Conservation (phyloP, 1,140 invertebrate species). For the Tetraneura akinire region DNA sequence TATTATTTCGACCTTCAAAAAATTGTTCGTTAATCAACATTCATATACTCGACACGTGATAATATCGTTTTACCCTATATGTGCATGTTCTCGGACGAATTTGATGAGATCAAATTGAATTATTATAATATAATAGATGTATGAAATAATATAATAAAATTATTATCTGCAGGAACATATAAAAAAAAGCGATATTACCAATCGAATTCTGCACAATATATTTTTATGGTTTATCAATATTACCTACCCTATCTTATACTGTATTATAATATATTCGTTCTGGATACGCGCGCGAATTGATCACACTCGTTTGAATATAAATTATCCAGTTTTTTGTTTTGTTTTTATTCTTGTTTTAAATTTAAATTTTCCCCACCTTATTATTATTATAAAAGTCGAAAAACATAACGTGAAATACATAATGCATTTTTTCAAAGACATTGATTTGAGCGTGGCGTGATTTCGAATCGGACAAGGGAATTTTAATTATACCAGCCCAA, state of each 20-base stretch:
- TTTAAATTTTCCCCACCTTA: not conserved
- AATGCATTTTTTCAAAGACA: not conserved
- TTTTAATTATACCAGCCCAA: no score
- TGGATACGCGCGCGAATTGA: not conserved
- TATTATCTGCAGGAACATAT: no score
- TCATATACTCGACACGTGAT: not conserved
- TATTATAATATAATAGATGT: not conserved
- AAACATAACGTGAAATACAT: not conserved
- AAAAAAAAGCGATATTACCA: not conserved
- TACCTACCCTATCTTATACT: no score
- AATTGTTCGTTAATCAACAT: not conserved
- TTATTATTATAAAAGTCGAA: no score
- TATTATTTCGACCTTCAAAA: not conserved
- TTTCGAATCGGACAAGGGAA: not conserved
- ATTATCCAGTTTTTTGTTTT: not conserved
- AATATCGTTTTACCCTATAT: no score
- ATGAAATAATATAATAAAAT: not conserved
- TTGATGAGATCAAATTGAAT: no score
- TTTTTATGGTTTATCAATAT: not conserved
- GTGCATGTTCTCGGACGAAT: no score
- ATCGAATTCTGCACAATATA: not conserved
- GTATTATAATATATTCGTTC: no score
- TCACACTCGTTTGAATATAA: not conserved
- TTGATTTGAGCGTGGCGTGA: not conserved
- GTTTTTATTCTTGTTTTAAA: not conserved